phyloP scores from a whole-genome alignment of 2,888 invertebrate species.

The Maniola hyperantus region DNA sequence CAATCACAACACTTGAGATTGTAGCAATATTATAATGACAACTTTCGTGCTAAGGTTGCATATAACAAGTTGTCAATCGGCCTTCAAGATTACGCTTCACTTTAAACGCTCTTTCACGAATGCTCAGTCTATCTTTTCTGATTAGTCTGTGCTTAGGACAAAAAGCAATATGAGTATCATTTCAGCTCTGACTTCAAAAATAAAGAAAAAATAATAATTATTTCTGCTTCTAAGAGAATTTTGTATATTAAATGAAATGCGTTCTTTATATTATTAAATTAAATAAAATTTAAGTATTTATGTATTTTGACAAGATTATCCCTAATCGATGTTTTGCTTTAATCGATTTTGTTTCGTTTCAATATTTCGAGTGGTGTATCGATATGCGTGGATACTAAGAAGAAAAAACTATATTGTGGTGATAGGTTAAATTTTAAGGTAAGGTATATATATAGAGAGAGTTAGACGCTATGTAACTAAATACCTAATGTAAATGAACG shows the following conservation, averaged over 20 bases:
- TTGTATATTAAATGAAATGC: not conserved
- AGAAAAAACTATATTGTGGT: slow-evolving; percentile 31
- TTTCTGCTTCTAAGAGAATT: not conserved
- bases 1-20: too few relatives aligned
- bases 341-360: not conserved
- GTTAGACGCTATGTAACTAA: slow-evolving; percentile 5
- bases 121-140: not conserved
- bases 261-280: not conserved
- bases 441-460: slow-evolving; percentile 5
- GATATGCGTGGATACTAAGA: slow-evolving; percentile 11
- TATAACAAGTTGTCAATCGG: too few relatives aligned
- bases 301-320: slow-evolving; percentile 3
- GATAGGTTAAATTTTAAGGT: slow-evolving; percentile 33
- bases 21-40: too few relatives aligned
- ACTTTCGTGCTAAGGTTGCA: too few relatives aligned
- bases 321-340: not conserved
- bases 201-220: not conserved
- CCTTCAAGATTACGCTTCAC: too few relatives aligned
- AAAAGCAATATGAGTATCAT: not conserved
- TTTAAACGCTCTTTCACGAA: not conserved
- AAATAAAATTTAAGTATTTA: not conserved
- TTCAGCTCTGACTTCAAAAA: not conserved
- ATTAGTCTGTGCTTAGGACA: not conserved
- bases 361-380: slow-evolving; percentile 27
- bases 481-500: slow-evolving; percentile 16